Percentiles rank a stretch among this genome's conserved stretches.
Evolutionary conservation across 2,797 vertebrate species (phyloP).

Genomic region (Gallirallus australis): DNA sequence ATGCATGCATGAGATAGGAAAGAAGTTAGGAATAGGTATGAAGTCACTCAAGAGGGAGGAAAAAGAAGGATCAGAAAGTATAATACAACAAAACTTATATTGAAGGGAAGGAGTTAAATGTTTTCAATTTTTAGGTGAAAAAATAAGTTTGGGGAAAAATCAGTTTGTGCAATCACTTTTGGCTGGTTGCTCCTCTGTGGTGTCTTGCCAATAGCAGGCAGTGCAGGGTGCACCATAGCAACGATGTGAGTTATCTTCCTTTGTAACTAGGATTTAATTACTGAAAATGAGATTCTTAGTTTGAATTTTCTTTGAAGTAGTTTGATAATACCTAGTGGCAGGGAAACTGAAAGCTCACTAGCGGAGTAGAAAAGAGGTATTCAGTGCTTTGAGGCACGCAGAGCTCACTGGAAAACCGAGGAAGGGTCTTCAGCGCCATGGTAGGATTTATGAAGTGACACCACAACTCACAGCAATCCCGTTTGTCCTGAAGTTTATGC

Average conservation of each 20-base stretch:
- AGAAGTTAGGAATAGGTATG: not conserved
- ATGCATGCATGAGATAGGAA: not conserved
- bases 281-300: not conserved
- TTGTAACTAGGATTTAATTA: not conserved
- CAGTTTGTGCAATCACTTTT: not conserved
- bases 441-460: not conserved
- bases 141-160: not conserved
- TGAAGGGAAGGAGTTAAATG: not conserved
- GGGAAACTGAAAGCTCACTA: not conserved
- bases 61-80: not conserved
- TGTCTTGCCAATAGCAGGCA: not conserved
- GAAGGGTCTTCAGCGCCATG: rapidly evolving
- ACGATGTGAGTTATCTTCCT: not conserved
- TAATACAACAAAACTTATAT: not conserved
- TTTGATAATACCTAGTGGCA: not conserved
- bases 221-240: rapidly evolving
- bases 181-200: not conserved
- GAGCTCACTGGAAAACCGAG: not conserved
- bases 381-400: not conserved
- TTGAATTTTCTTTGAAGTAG: not conserved
- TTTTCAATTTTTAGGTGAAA: not conserved
- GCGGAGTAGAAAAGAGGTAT: not conserved
- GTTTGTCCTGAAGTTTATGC: not conserved
- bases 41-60: not conserved
- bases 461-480: not conserved